These are phyloP conservation scores for Rutilus rutilus DNA, from an alignment of 2,113 vertebrate genomes.

Conservation along the genomic window DNA sequence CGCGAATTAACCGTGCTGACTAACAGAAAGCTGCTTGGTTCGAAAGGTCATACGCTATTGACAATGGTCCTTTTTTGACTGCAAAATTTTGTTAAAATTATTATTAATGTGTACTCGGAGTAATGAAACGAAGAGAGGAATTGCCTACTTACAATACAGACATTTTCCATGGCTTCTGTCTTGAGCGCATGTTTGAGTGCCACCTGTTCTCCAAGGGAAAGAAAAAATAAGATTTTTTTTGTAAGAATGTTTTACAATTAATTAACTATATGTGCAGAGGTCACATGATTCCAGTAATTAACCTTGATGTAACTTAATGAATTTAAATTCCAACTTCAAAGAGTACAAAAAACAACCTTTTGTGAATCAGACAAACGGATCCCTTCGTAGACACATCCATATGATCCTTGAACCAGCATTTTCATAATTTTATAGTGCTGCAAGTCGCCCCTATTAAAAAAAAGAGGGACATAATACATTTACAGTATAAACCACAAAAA, in stretches of 20 bases:
- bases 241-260: neutral
- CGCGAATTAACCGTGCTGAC: no score
- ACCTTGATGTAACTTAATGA: neutral
- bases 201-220: neutral
- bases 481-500: neutral
- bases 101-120: no score
- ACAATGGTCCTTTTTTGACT: no score
- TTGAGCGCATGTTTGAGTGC: neutral
- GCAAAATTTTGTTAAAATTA: no score
- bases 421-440: neutral
- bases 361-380: neutral
- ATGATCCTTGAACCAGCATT: neutral
- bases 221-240: neutral
- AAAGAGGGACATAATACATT: neutral
- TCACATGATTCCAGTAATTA: neutral
- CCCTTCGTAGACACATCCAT: neutral
- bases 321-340: neutral
- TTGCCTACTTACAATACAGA: neutral
- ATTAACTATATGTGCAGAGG: neutral
- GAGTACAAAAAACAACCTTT: neutral
- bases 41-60: no score
- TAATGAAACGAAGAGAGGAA: no score
- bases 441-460: neutral
- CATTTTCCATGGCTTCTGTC: accelerated
- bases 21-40: no score